Percentiles rank a stretch among this genome's conserved stretches.
phyloP scores from a whole-genome alignment of 2,888 invertebrate species.

The Luperina nickerlii region DNA sequence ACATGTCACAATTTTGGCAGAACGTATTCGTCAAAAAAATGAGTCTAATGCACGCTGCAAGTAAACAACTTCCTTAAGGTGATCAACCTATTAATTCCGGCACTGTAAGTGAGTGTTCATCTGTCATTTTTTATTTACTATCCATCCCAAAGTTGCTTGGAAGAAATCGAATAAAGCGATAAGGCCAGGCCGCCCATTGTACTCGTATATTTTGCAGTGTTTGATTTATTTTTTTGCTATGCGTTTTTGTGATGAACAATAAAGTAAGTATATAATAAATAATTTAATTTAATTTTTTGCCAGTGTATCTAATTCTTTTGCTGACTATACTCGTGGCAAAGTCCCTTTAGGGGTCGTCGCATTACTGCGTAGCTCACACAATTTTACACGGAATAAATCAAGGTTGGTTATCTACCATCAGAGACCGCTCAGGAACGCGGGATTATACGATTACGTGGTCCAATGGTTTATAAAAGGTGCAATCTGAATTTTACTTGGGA shows the following conservation, averaged over 20 bases:
- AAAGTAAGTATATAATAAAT: too few relatives aligned
- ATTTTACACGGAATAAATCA: conserved; percentile 54
- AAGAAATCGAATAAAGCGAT: not conserved
- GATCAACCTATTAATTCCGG: not conserved
- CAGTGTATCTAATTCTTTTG: not conserved
- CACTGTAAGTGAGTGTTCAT: not conserved
- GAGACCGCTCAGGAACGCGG: conserved; percentile 32
- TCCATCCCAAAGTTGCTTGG: not conserved
- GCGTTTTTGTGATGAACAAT: not conserved
- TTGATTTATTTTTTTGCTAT: not conserved
- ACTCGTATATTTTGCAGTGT: not conserved
- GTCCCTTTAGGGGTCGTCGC: conserved; percentile 50
- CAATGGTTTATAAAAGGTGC: conserved; percentile 32
- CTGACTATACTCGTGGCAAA: conserved; percentile 18
- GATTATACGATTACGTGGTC: conserved; percentile 55
- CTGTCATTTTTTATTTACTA: not conserved
- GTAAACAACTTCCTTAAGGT: not conserved
- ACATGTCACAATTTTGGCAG: not conserved
- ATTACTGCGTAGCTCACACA: conserved; percentile 29
- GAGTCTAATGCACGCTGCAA: not conserved
- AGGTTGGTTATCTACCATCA: conserved; percentile 54
- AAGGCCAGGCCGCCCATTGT: not conserved
- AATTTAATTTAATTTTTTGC: not conserved
- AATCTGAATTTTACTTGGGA: conserved; percentile 43
- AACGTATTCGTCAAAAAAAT: not conserved